Percentiles rank a stretch among this genome's conserved stretches.
These are phyloP conservation scores for Malthinus seriepunctatus DNA, from an alignment of 2,888 invertebrate genomes.

Conservation along the genomic window DNA sequence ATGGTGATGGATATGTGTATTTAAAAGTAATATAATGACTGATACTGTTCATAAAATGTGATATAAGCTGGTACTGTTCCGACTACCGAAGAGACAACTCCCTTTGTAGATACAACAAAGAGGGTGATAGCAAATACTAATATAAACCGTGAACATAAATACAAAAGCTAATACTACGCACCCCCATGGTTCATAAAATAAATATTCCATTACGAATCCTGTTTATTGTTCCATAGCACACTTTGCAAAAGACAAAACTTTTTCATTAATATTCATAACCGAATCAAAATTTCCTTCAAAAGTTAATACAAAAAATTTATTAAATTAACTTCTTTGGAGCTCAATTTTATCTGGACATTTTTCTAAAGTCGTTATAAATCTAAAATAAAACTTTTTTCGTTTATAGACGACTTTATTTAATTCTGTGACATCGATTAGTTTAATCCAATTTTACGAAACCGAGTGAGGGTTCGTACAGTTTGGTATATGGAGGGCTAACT, in stretches of 20 bases:
- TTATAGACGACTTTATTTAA: slow-evolving; percentile 41
- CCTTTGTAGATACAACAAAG: slow-evolving; percentile 3
- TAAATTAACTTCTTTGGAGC: no score
- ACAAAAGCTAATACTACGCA: slow-evolving; percentile 38
- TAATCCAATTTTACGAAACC: slow-evolving; percentile 45
- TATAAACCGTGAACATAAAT: slow-evolving; percentile 30
- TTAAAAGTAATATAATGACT: no score
- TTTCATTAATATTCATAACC: slow-evolving; percentile 46
- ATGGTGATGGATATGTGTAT: no score
- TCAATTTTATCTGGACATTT: no score
- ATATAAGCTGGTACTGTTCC: neutral
- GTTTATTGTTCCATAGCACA: slow-evolving; percentile 41
- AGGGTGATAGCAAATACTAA: slow-evolving; percentile 22
- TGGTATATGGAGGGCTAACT: slow-evolving; percentile 36
- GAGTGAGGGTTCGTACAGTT: slow-evolving; percentile 40
- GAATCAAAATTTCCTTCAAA: neutral
- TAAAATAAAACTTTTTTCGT: slow-evolving; percentile 28
- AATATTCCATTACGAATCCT: slow-evolving; percentile 41
- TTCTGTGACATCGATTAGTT: slow-evolving; percentile 44
- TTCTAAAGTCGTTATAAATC: slow-evolving; percentile 3
- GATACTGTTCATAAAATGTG: no score
- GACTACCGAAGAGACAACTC: neutral
- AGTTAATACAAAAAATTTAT: neutral
- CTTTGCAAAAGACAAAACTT: slow-evolving; percentile 36
- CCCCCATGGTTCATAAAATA: slow-evolving; percentile 40